Conservation (phyloP, 2,888 invertebrate genomes). For the Megalurothrips usitatus region DNA sequence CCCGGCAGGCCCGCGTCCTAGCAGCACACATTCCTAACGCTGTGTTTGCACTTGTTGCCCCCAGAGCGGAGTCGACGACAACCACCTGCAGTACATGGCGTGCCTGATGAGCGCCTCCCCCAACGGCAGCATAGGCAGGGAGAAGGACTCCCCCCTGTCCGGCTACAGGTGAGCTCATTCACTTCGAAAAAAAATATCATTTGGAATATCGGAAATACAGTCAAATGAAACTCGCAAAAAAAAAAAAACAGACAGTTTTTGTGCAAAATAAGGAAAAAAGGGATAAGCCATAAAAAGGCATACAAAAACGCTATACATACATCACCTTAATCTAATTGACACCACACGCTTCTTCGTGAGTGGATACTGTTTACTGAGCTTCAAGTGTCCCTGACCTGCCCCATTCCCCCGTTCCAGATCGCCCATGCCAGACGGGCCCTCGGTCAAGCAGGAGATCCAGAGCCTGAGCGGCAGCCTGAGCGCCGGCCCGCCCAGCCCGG, state of each 20-base stretch:
- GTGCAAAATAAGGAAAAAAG: too few species aligned
- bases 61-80: not conserved
- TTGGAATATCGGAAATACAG: too few species aligned
- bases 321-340: too few species aligned
- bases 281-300: too few species aligned
- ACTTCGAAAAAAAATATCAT: not conserved
- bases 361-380: too few species aligned
- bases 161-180: not conserved
- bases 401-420: not conserved
- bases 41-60: not conserved
- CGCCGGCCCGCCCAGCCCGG: conserved; percentile 4
- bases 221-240: too few species aligned
- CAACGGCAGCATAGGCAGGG: conserved; percentile 21
- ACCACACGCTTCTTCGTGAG: too few species aligned
- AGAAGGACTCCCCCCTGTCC: not conserved
- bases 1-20: too few species aligned
- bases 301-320: too few species aligned
- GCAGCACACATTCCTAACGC: too few species aligned
- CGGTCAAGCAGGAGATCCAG: conserved; percentile 20
- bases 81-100: conserved; percentile 21
- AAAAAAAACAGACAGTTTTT: too few species aligned
- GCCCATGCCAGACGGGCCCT: conserved; percentile 2
- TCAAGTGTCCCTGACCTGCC: too few species aligned
- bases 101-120: conserved; percentile 11
- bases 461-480: conserved; percentile 23